Percentiles rank a stretch among this genome's conserved stretches.
phyloP scores from a whole-genome alignment of 2,888 invertebrate genomes.

The Microchrysa polita region DNA sequence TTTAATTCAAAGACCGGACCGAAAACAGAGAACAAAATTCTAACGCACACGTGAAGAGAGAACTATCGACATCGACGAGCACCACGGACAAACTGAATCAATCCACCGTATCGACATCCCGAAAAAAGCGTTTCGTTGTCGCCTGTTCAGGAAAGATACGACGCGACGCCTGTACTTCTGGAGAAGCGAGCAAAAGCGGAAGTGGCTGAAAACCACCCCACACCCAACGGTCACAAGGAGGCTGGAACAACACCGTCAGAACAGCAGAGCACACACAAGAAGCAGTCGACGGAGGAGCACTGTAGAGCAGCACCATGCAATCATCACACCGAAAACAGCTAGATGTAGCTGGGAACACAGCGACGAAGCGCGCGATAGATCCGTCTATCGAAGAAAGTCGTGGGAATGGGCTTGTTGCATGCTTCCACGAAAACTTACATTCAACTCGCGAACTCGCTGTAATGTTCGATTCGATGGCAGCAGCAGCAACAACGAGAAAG shows the following conservation, averaged over 20 bases:
- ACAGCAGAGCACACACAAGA: constrained; percentile 3
- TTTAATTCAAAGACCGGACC: not conserved
- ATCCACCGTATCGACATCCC: constrained; percentile 14
- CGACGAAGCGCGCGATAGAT: no score
- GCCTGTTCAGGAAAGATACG: constrained; percentile 32
- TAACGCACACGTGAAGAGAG: constrained; percentile 5
- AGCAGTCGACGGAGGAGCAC: not conserved
- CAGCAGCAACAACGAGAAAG: no score
- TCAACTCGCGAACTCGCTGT: constrained; percentile 15
- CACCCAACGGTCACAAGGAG: not conserved
- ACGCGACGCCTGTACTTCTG: constrained; percentile 14
- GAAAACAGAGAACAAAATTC: not conserved
- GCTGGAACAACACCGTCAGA: constrained; percentile 28
- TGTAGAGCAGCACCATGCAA: constrained; percentile 28
- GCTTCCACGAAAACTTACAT: constrained; percentile 2
- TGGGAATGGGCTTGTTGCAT: not conserved
- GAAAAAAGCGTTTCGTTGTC: constrained; percentile 17
- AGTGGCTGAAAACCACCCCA: constrained; percentile 9
- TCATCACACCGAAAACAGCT: no score
- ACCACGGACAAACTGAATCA: constrained; percentile 33
- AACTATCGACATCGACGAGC: constrained; percentile 13
- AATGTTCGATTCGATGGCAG: not conserved
- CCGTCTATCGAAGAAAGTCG: no score
- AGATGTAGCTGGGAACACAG: no score
- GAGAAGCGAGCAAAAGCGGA: constrained; percentile 27